Evolutionary conservation across 1,140 invertebrate species (phyloP).

Genomic region (Venturia canescens): DNA sequence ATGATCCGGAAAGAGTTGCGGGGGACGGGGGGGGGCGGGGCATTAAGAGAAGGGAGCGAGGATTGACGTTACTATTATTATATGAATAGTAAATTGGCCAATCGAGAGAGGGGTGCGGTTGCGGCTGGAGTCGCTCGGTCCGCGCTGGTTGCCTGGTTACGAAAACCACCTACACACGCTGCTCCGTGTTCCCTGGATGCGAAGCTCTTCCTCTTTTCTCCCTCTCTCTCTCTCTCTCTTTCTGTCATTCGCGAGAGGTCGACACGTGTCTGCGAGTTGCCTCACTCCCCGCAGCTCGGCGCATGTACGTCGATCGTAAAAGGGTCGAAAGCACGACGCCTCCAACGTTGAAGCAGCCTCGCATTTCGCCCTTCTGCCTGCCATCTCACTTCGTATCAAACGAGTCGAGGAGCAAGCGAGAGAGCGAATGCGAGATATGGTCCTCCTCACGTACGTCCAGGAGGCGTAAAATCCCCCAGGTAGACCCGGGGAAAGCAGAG

Average conservation of each 20-base stretch:
- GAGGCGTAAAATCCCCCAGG: conserved; percentile 55
- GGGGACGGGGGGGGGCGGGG: background rate
- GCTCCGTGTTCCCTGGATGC: background rate
- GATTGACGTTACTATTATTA: conserved; percentile 43
- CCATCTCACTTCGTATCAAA: background rate
- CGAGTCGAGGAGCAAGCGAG: conserved; percentile 28
- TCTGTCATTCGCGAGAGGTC: conserved; percentile 36
- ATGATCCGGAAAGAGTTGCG: background rate
- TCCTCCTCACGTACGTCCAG: conserved; percentile 38
- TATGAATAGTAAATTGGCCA: conserved; percentile 56
- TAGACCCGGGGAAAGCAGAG: conserved; percentile 42
- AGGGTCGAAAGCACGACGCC: background rate
- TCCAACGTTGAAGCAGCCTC: background rate
- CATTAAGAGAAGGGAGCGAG: background rate
- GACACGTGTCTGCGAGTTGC: conserved; percentile 40
- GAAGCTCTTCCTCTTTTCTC: conserved; percentile 20
- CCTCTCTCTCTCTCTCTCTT: background rate
- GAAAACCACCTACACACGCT: conserved; percentile 51
- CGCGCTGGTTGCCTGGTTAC: conserved; percentile 53
- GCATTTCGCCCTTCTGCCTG: background rate
- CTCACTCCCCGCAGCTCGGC: background rate
- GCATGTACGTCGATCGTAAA: background rate
- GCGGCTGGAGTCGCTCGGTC: conserved; percentile 54
- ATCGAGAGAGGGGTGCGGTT: conserved; percentile 57
- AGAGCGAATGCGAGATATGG: conserved; percentile 37